Evolutionary conservation across 2,113 vertebrate genomes (phyloP), one percentile per base, ranked within the genome.

Genomic region (Pandion haliaetus): DNA sequence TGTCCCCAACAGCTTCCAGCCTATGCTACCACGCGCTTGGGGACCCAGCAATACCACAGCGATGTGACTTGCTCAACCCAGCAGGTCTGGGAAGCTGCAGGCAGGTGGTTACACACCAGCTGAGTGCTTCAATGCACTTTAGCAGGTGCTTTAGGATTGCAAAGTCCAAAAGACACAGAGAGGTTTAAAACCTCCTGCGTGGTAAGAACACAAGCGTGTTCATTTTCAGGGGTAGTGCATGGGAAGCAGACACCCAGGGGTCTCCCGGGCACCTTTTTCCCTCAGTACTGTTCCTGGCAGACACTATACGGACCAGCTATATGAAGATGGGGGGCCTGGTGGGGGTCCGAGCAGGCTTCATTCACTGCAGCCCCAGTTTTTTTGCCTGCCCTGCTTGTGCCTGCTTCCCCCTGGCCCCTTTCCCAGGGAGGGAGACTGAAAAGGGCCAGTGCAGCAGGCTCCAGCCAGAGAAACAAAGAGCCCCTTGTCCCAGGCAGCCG

Each of bases 381-480:
- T 93, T 82, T 81, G 82, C 72, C 91, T 82, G 78, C 47, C 88
- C 88, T 87, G 52, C 90, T 82, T 54, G 63, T 97, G 97, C 94
- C 97, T 96, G 95, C 93, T 77, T 42, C 40, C 45, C 31, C 38
- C 92, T 81, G 84, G 97, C 96, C 95, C 90, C 77, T 69, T 80
- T 94, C 86, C 97, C 96, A 89, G 84, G 67, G 57, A 96, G 65
- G 58, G 93, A 97, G 95, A 78, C 87, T 73, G 95, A 97, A 89
- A 95, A 97, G 97, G 96, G 92, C 77, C 84, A 59, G 78, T 82
- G 61, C 93, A 91, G 58, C 49, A 70, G 36, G 84, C 95, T 92
- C 96, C 20, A 10, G 93, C 50, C 83, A 2, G 59, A 38, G 32
- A 76, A 70, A 98, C 98, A 98, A 98, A 97, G 97, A 67, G 74